Evolutionary conservation across 1,140 invertebrate genomes (phyloP).

Genomic region (Atta colombica): DNA sequence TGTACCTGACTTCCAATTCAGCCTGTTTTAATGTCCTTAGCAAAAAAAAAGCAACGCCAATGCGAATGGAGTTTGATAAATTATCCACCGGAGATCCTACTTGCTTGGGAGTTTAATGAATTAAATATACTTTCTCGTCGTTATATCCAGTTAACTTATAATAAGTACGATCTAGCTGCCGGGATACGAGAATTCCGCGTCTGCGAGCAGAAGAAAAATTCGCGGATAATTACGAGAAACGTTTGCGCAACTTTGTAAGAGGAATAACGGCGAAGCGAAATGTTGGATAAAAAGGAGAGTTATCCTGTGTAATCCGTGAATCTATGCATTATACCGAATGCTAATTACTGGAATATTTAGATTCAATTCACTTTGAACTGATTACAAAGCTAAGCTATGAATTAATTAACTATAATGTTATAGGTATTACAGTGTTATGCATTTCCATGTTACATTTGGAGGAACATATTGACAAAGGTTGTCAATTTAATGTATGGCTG

Average conservation of each 20-base stretch:
- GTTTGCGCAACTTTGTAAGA: conserved; percentile 43
- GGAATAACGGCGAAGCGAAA: conserved; percentile 27
- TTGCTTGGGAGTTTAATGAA: conserved; percentile 58
- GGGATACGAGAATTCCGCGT: conserved; percentile 30
- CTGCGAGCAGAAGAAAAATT: conserved; percentile 54
- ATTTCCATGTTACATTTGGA: conserved; percentile 10
- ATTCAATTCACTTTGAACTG: conserved; percentile 30
- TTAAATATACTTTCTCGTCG: conserved; percentile 51
- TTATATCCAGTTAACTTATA: conserved; percentile 62
- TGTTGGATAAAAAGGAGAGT: conserved; percentile 22
- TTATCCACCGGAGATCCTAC: conserved; percentile 46
- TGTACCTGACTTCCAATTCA: conserved; percentile 36
- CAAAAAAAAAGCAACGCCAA: conserved; percentile 26
- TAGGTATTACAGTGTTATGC: neutral
- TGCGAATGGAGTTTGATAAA: conserved; percentile 62
- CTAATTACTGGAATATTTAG: conserved; percentile 42
- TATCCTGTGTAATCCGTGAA: neutral
- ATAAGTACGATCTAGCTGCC: conserved; percentile 38
- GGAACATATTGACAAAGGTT: neutral
- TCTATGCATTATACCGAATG: conserved; percentile 19
- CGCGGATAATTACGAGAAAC: conserved; percentile 53
- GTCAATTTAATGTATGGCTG: neutral
- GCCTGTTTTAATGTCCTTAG: conserved; percentile 26
- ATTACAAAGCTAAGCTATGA: conserved; percentile 24
- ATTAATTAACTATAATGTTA: conserved; percentile 26